Conservation (phyloP, 2,113 vertebrate genomes). For the Puffinus mauretanicus region DNA sequence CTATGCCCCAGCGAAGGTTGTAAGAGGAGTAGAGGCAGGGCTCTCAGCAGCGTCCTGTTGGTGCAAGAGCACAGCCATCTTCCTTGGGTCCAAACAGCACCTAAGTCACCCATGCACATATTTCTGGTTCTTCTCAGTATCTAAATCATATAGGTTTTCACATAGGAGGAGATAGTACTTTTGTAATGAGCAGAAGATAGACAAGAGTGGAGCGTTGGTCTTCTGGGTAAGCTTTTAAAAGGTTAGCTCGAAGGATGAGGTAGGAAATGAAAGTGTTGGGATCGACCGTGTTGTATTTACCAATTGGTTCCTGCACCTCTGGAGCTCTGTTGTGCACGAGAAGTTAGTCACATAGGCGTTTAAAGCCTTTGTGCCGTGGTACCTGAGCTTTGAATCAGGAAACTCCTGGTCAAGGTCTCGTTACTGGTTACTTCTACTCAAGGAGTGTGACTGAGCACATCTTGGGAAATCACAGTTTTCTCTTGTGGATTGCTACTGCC, state of each 20-base stretch:
- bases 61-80: neutral
- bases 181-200: neutral
- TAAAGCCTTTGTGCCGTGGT: neutral
- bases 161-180: neutral
- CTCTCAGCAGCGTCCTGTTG: neutral
- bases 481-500: neutral
- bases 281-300: neutral
- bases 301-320: neutral
- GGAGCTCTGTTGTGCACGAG: neutral
- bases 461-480: neutral
- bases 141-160: neutral
- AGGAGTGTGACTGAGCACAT: neutral
- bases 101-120: neutral
- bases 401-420: neutral
- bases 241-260: neutral
- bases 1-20: rapidly evolving
- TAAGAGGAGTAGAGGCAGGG: neutral
- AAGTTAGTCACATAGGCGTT: neutral
- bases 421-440: neutral
- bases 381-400: neutral
- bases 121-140: neutral
- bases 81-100: neutral
- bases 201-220: rapidly evolving
- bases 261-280: neutral
- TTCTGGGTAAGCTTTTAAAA: neutral